These are phyloP conservation scores for Neogale vison DNA, from an alignment of 2,113 vertebrate genomes.

Conservation along the genomic window DNA sequence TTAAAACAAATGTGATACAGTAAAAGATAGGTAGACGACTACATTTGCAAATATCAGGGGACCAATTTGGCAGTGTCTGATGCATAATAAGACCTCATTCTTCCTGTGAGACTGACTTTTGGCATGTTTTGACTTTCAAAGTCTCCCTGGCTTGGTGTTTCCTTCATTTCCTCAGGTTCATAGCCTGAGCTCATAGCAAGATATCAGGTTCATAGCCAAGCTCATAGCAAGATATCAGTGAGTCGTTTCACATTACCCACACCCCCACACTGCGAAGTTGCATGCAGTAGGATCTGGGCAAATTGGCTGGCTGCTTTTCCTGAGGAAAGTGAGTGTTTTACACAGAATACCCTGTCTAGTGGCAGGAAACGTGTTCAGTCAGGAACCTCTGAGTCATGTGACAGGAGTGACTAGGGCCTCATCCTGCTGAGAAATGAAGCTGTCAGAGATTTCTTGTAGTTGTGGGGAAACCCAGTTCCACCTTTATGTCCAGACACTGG, in stretches of 20 bases:
- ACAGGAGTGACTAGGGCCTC: not conserved
- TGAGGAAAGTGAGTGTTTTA: not conserved
- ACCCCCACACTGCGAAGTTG: not conserved
- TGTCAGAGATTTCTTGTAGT: not conserved
- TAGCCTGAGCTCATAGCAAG: not conserved
- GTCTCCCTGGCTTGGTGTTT: not conserved
- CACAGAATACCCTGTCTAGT: not conserved
- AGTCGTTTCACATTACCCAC: not conserved
- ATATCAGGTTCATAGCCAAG: no score
- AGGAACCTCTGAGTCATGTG: not conserved
- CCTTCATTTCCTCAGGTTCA: not conserved
- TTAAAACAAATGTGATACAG: not conserved
- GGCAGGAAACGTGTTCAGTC: not conserved
- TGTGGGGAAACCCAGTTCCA: not conserved
- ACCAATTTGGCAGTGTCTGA: not conserved
- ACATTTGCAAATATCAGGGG: not conserved
- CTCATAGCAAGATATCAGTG: not conserved
- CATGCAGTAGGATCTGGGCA: not conserved
- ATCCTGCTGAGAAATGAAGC: not conserved
- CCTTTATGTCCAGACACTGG: not conserved
- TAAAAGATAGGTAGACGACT: not conserved
- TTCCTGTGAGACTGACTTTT: rapidly evolving
- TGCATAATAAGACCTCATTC: not conserved
- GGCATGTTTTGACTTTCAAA: rapidly evolving
- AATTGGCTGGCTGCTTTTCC: not conserved